Conservation (phyloP, 2,888 invertebrate genomes). For the Pemphredon lugubris region DNA sequence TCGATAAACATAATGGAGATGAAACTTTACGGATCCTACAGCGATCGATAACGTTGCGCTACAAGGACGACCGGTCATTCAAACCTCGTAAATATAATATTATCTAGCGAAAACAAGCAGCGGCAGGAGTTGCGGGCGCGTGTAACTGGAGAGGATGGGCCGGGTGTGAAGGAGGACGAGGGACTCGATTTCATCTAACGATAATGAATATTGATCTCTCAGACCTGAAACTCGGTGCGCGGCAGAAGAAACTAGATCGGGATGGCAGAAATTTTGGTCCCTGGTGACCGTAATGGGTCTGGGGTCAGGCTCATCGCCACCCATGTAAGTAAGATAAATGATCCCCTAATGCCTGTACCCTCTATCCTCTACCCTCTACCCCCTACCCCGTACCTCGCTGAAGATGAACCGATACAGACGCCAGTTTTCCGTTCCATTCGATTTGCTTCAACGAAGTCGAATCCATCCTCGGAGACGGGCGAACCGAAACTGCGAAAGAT, state of each 20-base stretch:
- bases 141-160: not conserved
- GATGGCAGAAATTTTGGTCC: slow-evolving; percentile 72
- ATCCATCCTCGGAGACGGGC: no score
- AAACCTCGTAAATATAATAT: slow-evolving; percentile 51
- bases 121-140: not conserved
- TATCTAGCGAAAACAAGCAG: slow-evolving; percentile 1
- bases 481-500: no score
- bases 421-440: slow-evolving; percentile 43
- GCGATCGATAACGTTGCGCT: slow-evolving; percentile 33
- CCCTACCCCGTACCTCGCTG: slow-evolving; percentile 62
- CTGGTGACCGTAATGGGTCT: slow-evolving; percentile 70
- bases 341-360: slow-evolving; percentile 72
- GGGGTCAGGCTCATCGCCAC: slow-evolving; percentile 72
- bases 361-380: no score
- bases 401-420: slow-evolving; percentile 61
- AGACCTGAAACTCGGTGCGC: slow-evolving; percentile 36
- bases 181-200: no score
- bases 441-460: no score
- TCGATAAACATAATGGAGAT: not conserved
- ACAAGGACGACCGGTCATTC: slow-evolving; percentile 58
- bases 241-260: slow-evolving; percentile 65
- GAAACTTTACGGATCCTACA: slow-evolving; percentile 17
- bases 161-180: not conserved
- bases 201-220: slow-evolving; percentile 67
- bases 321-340: slow-evolving; percentile 77